Base-by-base conservation (phyloP, 37 sponge, comb jelly and placozoan species). In the Corticium candelabrum region DNA sequence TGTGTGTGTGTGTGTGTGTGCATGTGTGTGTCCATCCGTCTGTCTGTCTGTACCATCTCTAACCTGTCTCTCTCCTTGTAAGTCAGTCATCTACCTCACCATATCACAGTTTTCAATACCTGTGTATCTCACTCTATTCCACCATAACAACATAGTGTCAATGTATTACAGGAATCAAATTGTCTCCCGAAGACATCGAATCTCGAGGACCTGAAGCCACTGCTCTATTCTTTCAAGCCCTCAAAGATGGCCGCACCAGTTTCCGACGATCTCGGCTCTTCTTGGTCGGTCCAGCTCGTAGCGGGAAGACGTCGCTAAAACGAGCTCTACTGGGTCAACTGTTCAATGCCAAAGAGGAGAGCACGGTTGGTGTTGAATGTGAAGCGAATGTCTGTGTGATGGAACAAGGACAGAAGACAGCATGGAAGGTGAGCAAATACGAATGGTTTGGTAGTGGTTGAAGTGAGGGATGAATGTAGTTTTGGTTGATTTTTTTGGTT, bases 251-350 rank as follows among this genome's bases (percentile, higher is more conserved):
- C 73, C 31, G 36, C 33, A 70, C 5, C 31, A 15, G 4, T 29
- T 30, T 70, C 31, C 73, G 29, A 15, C 73, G 73, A 7, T 29
- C 29, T 5, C 73, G 73, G 4, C 7, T 70, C 5, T 70, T 70
- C 36, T 32, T 70, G 4, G 5, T 70, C 36, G 73, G 73, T 7
- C 73, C 73, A 30, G 31, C 29, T 5, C 73, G 73, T 4, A 29
- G 29, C 31, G 73, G 73, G 36, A 70, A 70, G 73, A 70, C 73
- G 29, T 29, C 29, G 4, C 36, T 70, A 32, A 70, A 70, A 15
- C 73, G 73, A 7, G 7, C 31, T 7, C 73, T 70, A 29, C 73
- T 70, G 31, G 73, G 73, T 32, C 62, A 50, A 21, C 62, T 50
- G 62, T 50, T 50, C 62, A 50, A 50, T 50, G 15, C 62, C 11